Evolutionary conservation across 2,888 invertebrate species (phyloP).

Genomic region (Peribatodes rhomboidaria): DNA sequence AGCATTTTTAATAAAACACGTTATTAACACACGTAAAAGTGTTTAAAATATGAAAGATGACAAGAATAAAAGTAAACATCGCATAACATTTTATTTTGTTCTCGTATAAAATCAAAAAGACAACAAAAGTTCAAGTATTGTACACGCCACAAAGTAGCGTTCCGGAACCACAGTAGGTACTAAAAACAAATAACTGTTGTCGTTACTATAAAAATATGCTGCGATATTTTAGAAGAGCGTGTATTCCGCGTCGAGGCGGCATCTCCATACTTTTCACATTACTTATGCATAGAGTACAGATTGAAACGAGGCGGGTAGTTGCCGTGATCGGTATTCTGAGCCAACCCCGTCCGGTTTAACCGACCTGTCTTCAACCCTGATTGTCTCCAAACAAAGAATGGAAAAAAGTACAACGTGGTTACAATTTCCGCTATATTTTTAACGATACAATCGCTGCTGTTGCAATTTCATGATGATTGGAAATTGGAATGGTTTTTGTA

Average conservation of each 20-base stretch:
- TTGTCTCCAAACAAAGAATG: constrained; percentile 77
- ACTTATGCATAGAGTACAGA: constrained; percentile 86
- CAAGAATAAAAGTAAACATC: neutral
- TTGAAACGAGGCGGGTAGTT: constrained; percentile 82
- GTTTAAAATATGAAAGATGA: neutral
- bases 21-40: neutral
- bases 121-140: constrained; percentile 23
- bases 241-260: constrained; percentile 73
- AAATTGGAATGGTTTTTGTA: constrained; percentile 5
- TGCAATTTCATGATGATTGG: constrained; percentile 42
- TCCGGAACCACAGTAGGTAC: constrained; percentile 44
- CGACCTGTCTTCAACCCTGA: constrained; percentile 73
- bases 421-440: constrained; percentile 49
- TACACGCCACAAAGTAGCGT: constrained; percentile 23
- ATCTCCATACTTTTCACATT: constrained; percentile 85
- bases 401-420: constrained; percentile 52
- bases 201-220: constrained; percentile 80
- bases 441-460: constrained; percentile 42
- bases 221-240: constrained; percentile 78
- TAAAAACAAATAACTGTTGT: constrained; percentile 76
- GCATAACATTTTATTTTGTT: constrained; percentile 13
- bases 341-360: constrained; percentile 72
- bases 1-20: neutral
- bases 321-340: constrained; percentile 83
- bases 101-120: constrained; percentile 13